Percentiles rank a stretch among this genome's conserved stretches.
Evolutionary conservation across 2,797 vertebrate genomes (phyloP).

Genomic region (Protosalanx chinensis): DNA sequence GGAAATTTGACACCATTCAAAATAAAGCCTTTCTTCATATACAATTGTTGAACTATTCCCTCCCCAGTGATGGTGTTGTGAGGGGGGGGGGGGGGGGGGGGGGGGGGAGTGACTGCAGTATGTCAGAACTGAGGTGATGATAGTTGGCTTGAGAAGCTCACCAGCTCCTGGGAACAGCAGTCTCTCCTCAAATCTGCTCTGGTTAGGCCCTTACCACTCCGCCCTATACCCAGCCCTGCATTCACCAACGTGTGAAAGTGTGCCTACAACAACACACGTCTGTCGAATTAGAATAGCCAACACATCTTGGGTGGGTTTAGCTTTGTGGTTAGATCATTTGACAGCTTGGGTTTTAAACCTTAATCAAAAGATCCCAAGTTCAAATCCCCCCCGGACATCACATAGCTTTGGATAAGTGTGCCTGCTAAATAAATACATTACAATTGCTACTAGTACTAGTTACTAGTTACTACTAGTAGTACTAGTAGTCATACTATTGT

Average conservation of each 20-base stretch:
- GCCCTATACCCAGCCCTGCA: not conserved
- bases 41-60: conserved; percentile 28
- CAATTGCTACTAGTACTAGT: too few species aligned
- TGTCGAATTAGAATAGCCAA: not conserved
- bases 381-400: not conserved
- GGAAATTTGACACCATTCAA: conserved; percentile 49
- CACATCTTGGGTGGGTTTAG: not conserved
- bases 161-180: not conserved
- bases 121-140: not conserved
- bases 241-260: not conserved
- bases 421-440: not conserved
- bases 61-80: conserved; percentile 6
- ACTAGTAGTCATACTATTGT: too few species aligned
- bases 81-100: not conserved
- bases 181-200: not conserved
- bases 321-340: too few species aligned
- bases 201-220: not conserved
- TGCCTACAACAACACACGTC: not conserved
- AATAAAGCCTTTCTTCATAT: conserved; percentile 27
- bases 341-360: too few species aligned
- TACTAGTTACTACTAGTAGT: too few species aligned
- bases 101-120: not conserved
- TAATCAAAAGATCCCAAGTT: not conserved
- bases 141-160: not conserved
- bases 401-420: not conserved